phyloP scores from a whole-genome alignment of 2,113 vertebrate species.

The Colaptes auratus region DNA sequence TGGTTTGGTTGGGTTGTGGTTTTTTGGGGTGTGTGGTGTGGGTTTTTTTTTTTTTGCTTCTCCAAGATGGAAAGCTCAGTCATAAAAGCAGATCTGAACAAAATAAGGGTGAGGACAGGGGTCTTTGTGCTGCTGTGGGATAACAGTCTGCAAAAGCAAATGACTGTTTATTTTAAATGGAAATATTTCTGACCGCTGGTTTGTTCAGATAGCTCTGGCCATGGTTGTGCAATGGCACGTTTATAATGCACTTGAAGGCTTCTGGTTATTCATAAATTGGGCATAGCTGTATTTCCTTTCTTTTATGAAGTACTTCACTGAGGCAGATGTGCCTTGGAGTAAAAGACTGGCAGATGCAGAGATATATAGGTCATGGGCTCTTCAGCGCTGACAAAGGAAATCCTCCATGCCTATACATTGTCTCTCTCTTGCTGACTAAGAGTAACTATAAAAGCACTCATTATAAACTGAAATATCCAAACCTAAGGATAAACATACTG shows the following conservation, averaged over 20 bases:
- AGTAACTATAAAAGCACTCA: background rate
- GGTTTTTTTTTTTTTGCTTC: background rate
- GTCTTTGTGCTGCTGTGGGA: background rate
- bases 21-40: too few species aligned
- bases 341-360: slow-evolving; percentile 20
- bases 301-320: background rate
- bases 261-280: background rate
- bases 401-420: background rate
- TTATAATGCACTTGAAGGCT: background rate
- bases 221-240: background rate
- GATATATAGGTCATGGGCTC: slow-evolving; percentile 20
- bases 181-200: background rate
- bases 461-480: background rate
- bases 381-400: background rate
- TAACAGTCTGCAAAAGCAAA: background rate
- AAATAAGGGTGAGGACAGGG: background rate
- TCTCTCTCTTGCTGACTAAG: background rate
- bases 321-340: slow-evolving; percentile 16
- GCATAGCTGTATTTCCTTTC: background rate
- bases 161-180: background rate
- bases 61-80: background rate
- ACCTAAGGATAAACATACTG: background rate
- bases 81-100: background rate
- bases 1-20: too few species aligned
- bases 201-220: background rate